phyloP scores from a whole-genome alignment of 2,888 invertebrate genomes.

The Drosophila quasianomalipes region DNA sequence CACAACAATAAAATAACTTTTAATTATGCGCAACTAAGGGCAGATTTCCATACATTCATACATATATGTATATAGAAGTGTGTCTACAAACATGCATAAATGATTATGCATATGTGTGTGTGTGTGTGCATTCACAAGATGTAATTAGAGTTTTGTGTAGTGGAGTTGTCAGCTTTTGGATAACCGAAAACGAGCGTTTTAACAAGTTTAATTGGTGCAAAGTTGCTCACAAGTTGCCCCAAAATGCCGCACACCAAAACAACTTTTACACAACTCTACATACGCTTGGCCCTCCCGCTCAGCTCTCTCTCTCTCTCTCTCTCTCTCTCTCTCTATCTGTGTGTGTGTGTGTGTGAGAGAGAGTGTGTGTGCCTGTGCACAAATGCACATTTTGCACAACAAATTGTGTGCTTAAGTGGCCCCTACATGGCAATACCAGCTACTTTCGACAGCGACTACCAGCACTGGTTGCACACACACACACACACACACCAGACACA shows the following conservation, averaged over 20 bases:
- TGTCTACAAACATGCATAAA: slow-evolving; percentile 9
- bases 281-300: background rate
- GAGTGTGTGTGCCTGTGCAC: slow-evolving; percentile 17
- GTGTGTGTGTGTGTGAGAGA: background rate
- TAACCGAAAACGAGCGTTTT: slow-evolving; percentile 82
- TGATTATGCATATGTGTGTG: slow-evolving; percentile 1
- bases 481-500: slow-evolving; percentile 20
- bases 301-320: background rate
- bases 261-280: slow-evolving; percentile 55
- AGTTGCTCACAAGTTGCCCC: slow-evolving; percentile 74
- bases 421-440: slow-evolving; percentile 43
- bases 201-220: slow-evolving; percentile 82
- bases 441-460: slow-evolving; percentile 8
- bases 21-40: slow-evolving; percentile 74
- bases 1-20: slow-evolving; percentile 81
- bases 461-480: slow-evolving; percentile 28
- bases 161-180: slow-evolving; percentile 79
- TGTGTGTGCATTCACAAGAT: slow-evolving; percentile 65
- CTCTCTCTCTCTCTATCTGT: background rate
- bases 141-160: slow-evolving; percentile 80
- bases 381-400: slow-evolving; percentile 30
- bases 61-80: background rate
- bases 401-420: slow-evolving; percentile 49
- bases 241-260: slow-evolving; percentile 52
- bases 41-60: slow-evolving; percentile 29